A percentile compares a stretch with the other conserved stretches of the same genome.
Conservation (phyloP, 2,113 vertebrate genomes). For the Bettongia penicillata region DNA sequence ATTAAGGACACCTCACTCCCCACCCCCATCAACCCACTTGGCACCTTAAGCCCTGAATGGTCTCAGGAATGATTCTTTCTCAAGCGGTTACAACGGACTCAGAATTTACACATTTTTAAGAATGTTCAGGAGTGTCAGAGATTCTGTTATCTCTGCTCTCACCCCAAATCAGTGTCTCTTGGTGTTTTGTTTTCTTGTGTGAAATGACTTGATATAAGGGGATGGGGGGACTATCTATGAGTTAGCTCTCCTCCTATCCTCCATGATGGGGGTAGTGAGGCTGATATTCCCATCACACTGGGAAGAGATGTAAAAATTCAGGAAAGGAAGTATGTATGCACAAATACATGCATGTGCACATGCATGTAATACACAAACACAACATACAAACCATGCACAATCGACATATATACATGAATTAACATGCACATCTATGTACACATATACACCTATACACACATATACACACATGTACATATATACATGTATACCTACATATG, state of each 20-base stretch:
- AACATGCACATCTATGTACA: too few species aligned
- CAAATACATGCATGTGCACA: background rate
- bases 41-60: background rate
- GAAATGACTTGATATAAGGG: too few species aligned
- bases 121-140: background rate
- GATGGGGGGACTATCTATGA: background rate
- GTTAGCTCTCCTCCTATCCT: fast-evolving
- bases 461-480: too few species aligned
- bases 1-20: background rate
- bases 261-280: background rate
- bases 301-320: background rate
- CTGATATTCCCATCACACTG: background rate
- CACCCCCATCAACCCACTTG: background rate
- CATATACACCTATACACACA: too few species aligned
- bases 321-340: too few species aligned
- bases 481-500: too few species aligned
- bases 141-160: background rate
- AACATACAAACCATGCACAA: too few species aligned
- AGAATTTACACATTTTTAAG: background rate
- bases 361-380: background rate
- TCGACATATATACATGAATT: too few species aligned
- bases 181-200: background rate
- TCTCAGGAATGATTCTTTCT: background rate
- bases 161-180: background rate
- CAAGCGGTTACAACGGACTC: background rate